Percentiles rank a stretch among this genome's conserved stretches.
Evolutionary conservation across 1,140 invertebrate species (phyloP).

Genomic region (Brachionus plicatilis): DNA sequence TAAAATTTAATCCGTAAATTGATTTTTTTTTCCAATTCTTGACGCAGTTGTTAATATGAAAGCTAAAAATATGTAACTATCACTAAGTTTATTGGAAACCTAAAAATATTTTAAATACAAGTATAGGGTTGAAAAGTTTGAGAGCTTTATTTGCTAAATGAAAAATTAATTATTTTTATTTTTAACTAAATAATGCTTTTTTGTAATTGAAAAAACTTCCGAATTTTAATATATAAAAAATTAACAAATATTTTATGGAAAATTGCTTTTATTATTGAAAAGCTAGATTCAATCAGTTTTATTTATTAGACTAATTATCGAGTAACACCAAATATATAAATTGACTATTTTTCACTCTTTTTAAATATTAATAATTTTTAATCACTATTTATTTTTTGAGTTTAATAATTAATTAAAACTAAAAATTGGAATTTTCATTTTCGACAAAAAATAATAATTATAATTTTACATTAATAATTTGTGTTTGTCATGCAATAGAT

Average conservation of each 20-base stretch:
- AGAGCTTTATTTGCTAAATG: not conserved
- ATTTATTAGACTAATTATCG: not conserved
- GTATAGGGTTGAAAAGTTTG: not conserved
- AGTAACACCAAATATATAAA: too few relatives aligned
- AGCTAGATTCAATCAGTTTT: not conserved
- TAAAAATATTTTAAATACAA: too few relatives aligned
- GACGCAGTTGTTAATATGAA: too few relatives aligned
- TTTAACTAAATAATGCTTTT: not conserved
- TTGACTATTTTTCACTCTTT: not conserved
- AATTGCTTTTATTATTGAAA: too few relatives aligned
- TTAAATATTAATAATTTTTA: not conserved
- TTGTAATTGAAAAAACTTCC: not conserved
- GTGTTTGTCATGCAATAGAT: not conserved
- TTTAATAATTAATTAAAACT: not conserved
- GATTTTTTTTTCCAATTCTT: too few relatives aligned
- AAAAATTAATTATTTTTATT: not conserved
- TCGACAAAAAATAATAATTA: not conserved
- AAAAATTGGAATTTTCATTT: not conserved
- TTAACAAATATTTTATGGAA: not conserved
- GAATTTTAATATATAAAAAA: not conserved
- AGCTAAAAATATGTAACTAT: too few relatives aligned
- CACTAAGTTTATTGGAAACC: too few relatives aligned
- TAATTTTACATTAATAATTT: not conserved
- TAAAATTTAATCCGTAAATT: too few relatives aligned
- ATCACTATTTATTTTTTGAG: not conserved